A percentile compares a stretch with the other conserved stretches of the same genome.
Evolutionary conservation across 2,113 vertebrate species (phyloP).

Genomic region (Taurulus bubalis): DNA sequence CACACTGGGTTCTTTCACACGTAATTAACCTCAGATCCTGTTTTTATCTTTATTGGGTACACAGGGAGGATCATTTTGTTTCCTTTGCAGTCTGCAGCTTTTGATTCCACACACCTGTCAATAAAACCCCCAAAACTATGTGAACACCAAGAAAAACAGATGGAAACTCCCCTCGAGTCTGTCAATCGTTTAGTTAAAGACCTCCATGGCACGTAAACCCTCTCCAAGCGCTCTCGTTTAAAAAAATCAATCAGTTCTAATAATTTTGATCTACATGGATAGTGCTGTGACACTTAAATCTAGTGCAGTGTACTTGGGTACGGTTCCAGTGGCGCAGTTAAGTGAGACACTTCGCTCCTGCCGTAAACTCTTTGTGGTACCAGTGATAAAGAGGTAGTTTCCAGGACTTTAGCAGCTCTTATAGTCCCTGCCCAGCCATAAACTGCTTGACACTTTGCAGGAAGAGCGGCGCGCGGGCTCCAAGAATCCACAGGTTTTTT

Average conservation of each 20-base stretch:
- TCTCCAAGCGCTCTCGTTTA: neutral
- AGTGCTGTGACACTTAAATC: neutral
- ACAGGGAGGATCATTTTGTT: neutral
- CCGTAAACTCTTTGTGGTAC: constrained; percentile 75
- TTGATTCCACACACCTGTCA: neutral
- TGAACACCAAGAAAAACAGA: neutral
- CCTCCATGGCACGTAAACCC: neutral
- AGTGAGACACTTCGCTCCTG: constrained; percentile 54
- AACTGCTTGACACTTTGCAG: constrained; percentile 79
- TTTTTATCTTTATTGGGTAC: neutral
- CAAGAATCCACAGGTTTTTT: constrained; percentile 76
- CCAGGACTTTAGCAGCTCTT: constrained; percentile 76
- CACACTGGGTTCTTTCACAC: too few species aligned
- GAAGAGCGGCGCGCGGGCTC: constrained; percentile 59
- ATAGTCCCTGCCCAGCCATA: constrained; percentile 70
- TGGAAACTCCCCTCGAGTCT: neutral
- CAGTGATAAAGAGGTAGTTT: constrained; percentile 80
- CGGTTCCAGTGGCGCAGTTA: constrained; percentile 4
- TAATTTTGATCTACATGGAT: neutral
- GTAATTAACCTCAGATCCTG: neutral
- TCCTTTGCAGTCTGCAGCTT: neutral
- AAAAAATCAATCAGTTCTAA: neutral
- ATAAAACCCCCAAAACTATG: neutral
- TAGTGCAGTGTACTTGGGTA: constrained; percentile 10
- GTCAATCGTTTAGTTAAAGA: neutral